Percentiles rank a stretch among this genome's conserved stretches.
phyloP scores from a whole-genome alignment of 2,888 invertebrate genomes.

The Euspilapteryx auroguttella region DNA sequence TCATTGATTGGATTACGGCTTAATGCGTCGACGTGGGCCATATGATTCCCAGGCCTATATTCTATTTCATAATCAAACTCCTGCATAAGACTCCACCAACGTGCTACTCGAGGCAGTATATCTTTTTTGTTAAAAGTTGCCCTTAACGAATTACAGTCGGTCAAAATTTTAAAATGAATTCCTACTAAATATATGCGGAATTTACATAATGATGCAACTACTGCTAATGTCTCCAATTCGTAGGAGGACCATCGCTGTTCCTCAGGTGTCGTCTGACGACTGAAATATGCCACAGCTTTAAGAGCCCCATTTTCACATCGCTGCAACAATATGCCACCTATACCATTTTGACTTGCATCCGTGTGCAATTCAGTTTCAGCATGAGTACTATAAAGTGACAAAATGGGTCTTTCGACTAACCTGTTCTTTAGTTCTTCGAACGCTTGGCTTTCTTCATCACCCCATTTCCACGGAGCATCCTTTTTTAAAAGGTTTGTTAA shows the following conservation, averaged over 20 bases:
- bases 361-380: constrained; percentile 15
- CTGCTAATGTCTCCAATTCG: constrained; percentile 21
- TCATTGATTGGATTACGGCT: constrained; percentile 1
- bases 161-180: constrained; percentile 13
- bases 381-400: constrained; percentile 7
- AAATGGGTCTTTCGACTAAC: constrained; percentile 5
- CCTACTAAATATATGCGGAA: constrained; percentile 18
- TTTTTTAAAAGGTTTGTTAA: constrained; percentile 10
- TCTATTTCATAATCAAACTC: constrained; percentile 16
- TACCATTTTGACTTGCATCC: constrained; percentile 11
- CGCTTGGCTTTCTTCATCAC: constrained; percentile 3
- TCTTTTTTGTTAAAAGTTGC: constrained; percentile 13
- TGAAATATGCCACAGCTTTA: constrained; percentile 16
- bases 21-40: constrained; percentile 16
- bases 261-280: constrained; percentile 12
- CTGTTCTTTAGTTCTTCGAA: not conserved
- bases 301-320: constrained; percentile 9
- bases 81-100: constrained; percentile 16
- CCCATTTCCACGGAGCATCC: constrained; percentile 9
- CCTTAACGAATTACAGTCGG: constrained; percentile 11
- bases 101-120: constrained; percentile 14
- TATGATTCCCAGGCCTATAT: constrained; percentile 13
- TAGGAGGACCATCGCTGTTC: constrained; percentile 18
- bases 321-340: not conserved
- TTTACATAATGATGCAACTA: constrained; percentile 15